Conservation (phyloP, 23 tunicate species). For the Aplidium turbinatum region DNA sequence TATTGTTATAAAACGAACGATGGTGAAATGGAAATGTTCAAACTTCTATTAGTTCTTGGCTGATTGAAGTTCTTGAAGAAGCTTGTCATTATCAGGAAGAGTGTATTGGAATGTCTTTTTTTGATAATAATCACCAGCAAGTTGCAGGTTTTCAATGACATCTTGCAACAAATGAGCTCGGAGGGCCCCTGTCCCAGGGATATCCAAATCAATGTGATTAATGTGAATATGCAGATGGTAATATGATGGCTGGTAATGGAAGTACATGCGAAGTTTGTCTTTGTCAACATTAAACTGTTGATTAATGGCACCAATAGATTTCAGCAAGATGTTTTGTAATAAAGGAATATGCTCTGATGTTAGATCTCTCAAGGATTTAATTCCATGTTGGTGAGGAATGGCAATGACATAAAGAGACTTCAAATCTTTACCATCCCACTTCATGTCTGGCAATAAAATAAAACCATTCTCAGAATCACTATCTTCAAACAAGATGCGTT, state of each 20-base stretch:
- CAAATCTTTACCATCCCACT: constrained; percentile 78
- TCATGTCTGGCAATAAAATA: constrained; percentile 80
- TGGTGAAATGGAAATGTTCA: no score
- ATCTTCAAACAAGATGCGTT: constrained; percentile 78
- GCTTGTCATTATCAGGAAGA: constrained; percentile 42
- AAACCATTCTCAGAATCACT: constrained; percentile 66
- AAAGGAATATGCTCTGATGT: constrained; percentile 64
- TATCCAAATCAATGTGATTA: constrained; percentile 59
- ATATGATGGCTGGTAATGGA: constrained; percentile 96
- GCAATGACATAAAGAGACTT: constrained; percentile 62
- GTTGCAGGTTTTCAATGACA: constrained; percentile 84
- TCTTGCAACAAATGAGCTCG: constrained; percentile 86
- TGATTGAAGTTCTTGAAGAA: constrained; percentile 17
- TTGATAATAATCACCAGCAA: constrained; percentile 55
- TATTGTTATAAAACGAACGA: no score
- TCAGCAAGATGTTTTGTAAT: constrained; percentile 47
- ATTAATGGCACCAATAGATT: constrained; percentile 32
- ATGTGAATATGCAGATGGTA: constrained; percentile 96
- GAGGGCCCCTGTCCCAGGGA: constrained; percentile 59
- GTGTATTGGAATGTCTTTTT: constrained; percentile 68
- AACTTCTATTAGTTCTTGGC: no score
- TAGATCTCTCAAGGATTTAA: constrained; percentile 75
- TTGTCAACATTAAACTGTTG: constrained; percentile 46
- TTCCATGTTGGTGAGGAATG: constrained; percentile 52
- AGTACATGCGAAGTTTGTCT: constrained; percentile 54